A percentile compares a stretch with the other conserved stretches of the same genome.
Evolutionary conservation across 2,888 invertebrate species (phyloP).

Genomic region (Teinopalpus imperialis): DNA sequence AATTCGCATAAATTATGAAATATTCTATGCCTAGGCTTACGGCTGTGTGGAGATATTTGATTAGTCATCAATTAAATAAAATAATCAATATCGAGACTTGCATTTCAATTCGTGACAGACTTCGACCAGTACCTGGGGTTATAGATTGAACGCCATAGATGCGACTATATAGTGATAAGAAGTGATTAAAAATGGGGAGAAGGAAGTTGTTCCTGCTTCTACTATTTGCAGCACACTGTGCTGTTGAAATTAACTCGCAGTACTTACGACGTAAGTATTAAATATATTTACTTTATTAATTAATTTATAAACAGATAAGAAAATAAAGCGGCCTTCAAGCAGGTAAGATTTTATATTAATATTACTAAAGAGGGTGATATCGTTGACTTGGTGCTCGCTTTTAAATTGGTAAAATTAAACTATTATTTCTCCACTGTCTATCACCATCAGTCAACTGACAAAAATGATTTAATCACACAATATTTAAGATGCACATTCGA

Average conservation of each 20-base stretch:
- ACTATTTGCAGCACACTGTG: conserved; percentile 8
- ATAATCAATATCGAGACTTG: conserved; percentile 28
- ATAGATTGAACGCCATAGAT: conserved; percentile 20
- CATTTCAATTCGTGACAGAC: conserved; percentile 15
- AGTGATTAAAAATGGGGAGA: conserved; percentile 18
- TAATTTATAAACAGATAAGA: no score
- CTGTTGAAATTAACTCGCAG: conserved; percentile 4
- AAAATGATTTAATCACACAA: no score
- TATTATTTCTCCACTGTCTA: no score
- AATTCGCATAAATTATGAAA: no score
- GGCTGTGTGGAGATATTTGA: conserved; percentile 13
- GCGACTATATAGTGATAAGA: conserved; percentile 12
- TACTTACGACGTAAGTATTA: conserved; percentile 25
- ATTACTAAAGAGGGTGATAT: no score
- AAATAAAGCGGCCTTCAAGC: no score
- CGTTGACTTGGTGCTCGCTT: no score
- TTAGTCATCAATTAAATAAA: conserved; percentile 18
- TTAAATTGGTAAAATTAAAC: no score
- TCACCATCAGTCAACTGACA: no score
- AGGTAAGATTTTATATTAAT: no score
- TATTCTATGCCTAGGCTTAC: no score
- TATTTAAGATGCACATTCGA: no score
- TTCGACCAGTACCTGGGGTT: not conserved
- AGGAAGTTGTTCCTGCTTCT: conserved; percentile 12
- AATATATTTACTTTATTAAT: not conserved